Conservation (phyloP, 2,113 vertebrate genomes). For the Rhinichthys klamathensis region DNA sequence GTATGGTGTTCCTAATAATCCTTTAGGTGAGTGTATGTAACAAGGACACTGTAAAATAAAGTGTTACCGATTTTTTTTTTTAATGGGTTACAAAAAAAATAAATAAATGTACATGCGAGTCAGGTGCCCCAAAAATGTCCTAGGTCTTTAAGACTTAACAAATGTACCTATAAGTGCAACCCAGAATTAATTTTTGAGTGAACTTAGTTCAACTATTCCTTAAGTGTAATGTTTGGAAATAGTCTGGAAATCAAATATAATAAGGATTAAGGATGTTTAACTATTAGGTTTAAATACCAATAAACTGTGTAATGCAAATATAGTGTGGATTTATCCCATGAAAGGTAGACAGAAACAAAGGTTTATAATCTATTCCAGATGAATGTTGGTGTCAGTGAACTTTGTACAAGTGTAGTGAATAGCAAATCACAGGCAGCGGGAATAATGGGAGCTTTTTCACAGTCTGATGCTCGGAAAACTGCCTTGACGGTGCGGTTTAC, state of each 20-base stretch:
- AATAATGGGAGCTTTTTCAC: constrained; percentile 57
- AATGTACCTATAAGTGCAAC: too few relatives aligned
- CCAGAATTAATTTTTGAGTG: too few relatives aligned
- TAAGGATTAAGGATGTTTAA: not conserved
- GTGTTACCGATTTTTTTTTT: too few relatives aligned
- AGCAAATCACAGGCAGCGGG: constrained; percentile 46
- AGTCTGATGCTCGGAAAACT: not conserved
- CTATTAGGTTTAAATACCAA: not conserved
- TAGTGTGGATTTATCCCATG: constrained; percentile 35
- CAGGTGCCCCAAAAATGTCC: too few relatives aligned
- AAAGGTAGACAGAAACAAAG: not conserved
- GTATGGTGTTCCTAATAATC: too few relatives aligned
- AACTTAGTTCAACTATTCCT: too few relatives aligned
- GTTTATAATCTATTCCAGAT: not conserved
- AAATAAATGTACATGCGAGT: too few relatives aligned
- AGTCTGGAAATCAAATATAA: not conserved
- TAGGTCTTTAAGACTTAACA: too few relatives aligned
- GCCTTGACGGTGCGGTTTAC: not conserved
- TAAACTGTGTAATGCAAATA: not conserved
- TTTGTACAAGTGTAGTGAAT: not conserved
- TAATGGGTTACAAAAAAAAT: too few relatives aligned
- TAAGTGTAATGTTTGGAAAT: not conserved
- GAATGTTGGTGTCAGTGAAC: not conserved
- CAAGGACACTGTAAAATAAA: too few relatives aligned
- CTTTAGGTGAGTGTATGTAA: too few relatives aligned